Evolutionary conservation across 2,888 invertebrate genomes (phyloP), one percentile per base, ranked within the genome.

Genomic region (Phyllotreta striolata): DNA sequence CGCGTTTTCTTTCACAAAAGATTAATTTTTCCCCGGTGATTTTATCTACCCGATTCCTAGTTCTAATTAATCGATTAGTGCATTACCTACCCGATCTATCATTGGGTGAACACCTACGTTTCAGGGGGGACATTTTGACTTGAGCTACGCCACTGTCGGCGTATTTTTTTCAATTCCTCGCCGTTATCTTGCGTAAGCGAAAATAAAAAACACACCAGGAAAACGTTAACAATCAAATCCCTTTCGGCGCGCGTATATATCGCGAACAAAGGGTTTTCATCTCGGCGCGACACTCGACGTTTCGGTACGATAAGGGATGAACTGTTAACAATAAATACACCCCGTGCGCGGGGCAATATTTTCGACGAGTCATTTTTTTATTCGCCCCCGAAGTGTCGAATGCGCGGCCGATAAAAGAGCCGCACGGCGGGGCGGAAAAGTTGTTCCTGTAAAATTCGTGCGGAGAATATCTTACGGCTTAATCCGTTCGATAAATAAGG

Each of bases 191-290:
- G 40, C 54, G 40, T 54, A 54, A 54, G 54, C 54, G 40, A 54
- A 54, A 54, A 54, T 40, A 54, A 24, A 24, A 24, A 24, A 24
- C 24, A 24, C 24, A 24, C 24, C 39, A 39, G 54, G 9, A 54
- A 54, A 54, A 54, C 12, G 54, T 54, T 54, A 54, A 54, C 38
- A 54, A 54, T 54, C 39, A 54, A 54, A 54, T 54, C 54, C 54
- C 54, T 8, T 54, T 54, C 54, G 8, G 39, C n/a, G 38, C 2
- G 24, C 24, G 24, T 24, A 24, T 24, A 24, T 24, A 52, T 52
- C 52, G 52, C 52, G 10, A 52, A 37, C 37, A 52, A 54, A 35
- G 54, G 13, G 38, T 54, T 54, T 54, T 40, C 38, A 35, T 40
- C 13, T 40, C 35, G 6, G 34, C 49, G 35, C 12, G 49, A 13